Base-by-base conservation (phyloP, 2,797 vertebrate genomes). In the Denticeps clupeoides region DNA sequence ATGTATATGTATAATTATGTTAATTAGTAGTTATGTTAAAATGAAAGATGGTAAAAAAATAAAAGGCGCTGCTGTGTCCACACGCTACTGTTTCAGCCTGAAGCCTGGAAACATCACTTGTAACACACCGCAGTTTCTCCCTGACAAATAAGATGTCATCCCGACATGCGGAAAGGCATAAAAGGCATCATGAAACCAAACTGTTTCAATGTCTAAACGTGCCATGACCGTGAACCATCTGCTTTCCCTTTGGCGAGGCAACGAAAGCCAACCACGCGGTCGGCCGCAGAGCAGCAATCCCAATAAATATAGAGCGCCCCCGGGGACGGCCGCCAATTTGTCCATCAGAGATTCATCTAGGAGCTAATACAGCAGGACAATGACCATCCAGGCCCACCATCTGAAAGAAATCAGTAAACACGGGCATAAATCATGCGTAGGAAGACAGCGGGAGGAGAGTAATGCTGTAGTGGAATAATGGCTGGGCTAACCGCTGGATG, bases 331-430 rank as follows among this genome's bases (percentile, higher is more conserved):
- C 58, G 60, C 62, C 68, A 73, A 75, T 76, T 77, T 77, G 73
- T 82, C 75, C 72, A 62, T 68, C 68, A 49, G 61, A 72, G 72
- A 79, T 71, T 78, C 75, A 74, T 80, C 70, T 74, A 80, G 75
- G 78, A 82, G 78, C 69, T 80, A 78, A 79, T 79, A 74, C 67
- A 63, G 59, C 63, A 70, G 77, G 77, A 81, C 77, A 77, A 72
- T 74, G 71, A 72, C 59, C 67, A 64, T 69, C 21, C 40, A 73
- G 56, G 53, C 51, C 58, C 47, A 61, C 62, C 75, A 81, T 82
- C 72, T 78, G 77, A 82, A 79, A 81, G 67, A 70, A 74, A 80
- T 81, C 73, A 74, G 74, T 79, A 79, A 81, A 80, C 73, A 79
- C 65, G 55, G 58, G 61, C 45, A 48, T 82, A 82, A 82, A 84